Conservation (phyloP, 2,888 invertebrate genomes). For the Eledona agricola region DNA sequence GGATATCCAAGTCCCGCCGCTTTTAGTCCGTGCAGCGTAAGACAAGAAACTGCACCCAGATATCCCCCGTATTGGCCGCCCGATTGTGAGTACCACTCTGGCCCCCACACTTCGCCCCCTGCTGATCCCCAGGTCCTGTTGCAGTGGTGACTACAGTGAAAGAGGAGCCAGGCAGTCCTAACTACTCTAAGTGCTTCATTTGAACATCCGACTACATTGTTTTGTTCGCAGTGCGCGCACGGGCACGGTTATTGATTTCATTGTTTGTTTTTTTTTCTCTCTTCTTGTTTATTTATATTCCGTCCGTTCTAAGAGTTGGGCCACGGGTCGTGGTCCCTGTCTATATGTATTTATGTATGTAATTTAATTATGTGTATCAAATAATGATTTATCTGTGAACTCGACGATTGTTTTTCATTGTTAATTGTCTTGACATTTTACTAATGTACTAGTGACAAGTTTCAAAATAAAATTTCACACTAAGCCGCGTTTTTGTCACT, state of each 20-base stretch:
- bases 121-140: slow-evolving; percentile 58
- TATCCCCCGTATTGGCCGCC: slow-evolving; percentile 61
- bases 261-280: slow-evolving; percentile 4
- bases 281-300: slow-evolving; percentile 55
- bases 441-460: slow-evolving; percentile 31
- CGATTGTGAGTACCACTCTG: slow-evolving; percentile 58
- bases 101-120: slow-evolving; percentile 56
- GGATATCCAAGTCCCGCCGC: slow-evolving; percentile 61
- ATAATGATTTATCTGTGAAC: slow-evolving; percentile 33
- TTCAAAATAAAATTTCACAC: slow-evolving; percentile 31
- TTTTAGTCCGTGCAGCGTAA: slow-evolving; percentile 66
- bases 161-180: slow-evolving; percentile 48
- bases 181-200: slow-evolving; percentile 48
- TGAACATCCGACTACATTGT: too few relatives aligned
- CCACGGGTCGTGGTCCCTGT: slow-evolving; percentile 43
- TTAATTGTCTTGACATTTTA: slow-evolving; percentile 35
- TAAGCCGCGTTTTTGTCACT: slow-evolving; percentile 4
- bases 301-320: slow-evolving; percentile 50
- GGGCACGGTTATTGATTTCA: too few relatives aligned
- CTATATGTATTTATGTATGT: slow-evolving; percentile 58
- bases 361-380: slow-evolving; percentile 48
- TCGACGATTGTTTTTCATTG: slow-evolving; percentile 30
- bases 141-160: slow-evolving; percentile 57
- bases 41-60: slow-evolving; percentile 62
- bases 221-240: too few relatives aligned